phyloP scores from a whole-genome alignment of 2,113 vertebrate genomes.

The Sciurus niger region DNA sequence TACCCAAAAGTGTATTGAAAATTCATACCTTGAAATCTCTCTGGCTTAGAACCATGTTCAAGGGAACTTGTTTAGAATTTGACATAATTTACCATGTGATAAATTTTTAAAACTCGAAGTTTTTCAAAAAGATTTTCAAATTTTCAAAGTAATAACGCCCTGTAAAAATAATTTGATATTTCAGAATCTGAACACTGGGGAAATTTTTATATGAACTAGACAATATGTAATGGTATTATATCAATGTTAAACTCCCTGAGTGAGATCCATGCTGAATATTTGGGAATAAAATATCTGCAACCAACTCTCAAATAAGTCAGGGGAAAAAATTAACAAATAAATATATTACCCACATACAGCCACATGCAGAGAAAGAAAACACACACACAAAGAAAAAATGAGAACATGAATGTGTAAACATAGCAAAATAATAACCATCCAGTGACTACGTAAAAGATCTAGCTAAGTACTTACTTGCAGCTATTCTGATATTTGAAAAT shows the following conservation, averaged over 20 bases:
- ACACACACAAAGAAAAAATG: background rate
- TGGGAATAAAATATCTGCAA: background rate
- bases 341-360: background rate
- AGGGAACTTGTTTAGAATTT: slow-evolving; percentile 21
- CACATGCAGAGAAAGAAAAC: background rate
- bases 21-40: slow-evolving; percentile 16
- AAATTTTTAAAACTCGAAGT: slow-evolving; percentile 23
- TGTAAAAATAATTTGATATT: slow-evolving; percentile 33
- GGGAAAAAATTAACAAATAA: too few species aligned
- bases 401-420: background rate
- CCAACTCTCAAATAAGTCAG: background rate
- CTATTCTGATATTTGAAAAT: background rate
- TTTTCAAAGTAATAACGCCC: slow-evolving; percentile 3
- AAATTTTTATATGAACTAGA: background rate
- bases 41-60: background rate
- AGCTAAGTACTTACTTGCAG: background rate
- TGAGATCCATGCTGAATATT: background rate
- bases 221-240: background rate
- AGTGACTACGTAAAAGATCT: background rate
- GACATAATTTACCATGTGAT: background rate
- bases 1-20: background rate
- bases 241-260: background rate
- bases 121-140: slow-evolving; percentile 35
- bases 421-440: background rate
- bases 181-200: slow-evolving; percentile 17